Conservation (phyloP, 2,888 invertebrate genomes). For the Hyppa rectilinea region DNA sequence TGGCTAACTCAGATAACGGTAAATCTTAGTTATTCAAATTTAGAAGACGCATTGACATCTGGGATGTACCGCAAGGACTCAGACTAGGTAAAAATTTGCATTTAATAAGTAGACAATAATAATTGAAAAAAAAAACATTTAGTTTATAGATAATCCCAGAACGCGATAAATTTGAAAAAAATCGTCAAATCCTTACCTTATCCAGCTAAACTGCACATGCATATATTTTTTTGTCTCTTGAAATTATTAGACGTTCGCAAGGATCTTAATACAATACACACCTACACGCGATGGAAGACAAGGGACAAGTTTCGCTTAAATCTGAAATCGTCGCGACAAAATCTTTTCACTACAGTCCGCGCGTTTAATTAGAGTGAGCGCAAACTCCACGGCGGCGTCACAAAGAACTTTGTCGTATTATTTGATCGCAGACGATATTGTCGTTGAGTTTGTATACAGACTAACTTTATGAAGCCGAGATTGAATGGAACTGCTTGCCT, state of each 20-base stretch:
- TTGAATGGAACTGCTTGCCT: conserved; percentile 29
- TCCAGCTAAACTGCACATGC: conserved; percentile 27
- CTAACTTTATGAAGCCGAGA: conserved; percentile 53
- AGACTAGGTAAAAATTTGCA: too few relatives aligned
- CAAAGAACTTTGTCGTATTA: conserved; percentile 54
- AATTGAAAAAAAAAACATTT: too few relatives aligned
- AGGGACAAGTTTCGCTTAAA: conserved; percentile 83
- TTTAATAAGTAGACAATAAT: too few relatives aligned
- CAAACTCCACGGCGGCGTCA: conserved; percentile 47
- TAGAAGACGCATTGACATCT: background rate
- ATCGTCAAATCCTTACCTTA: conserved; percentile 18
- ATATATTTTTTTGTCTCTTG: conserved; percentile 31
- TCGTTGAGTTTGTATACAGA: conserved; percentile 48
- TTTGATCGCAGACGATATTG: conserved; percentile 54
- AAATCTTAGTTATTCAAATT: background rate
- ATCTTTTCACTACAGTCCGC: conserved; percentile 69
- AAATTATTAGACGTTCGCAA: conserved; percentile 65
- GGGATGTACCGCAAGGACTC: background rate
- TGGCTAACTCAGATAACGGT: background rate
- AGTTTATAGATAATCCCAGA: conserved; percentile 38
- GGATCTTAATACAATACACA: conserved; percentile 77
- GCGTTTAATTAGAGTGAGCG: conserved; percentile 59
- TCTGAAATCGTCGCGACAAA: conserved; percentile 81
- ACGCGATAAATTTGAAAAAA: conserved; percentile 29
- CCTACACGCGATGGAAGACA: conserved; percentile 78